Percentiles rank a stretch among this genome's conserved stretches.
Conservation (phyloP, 2,888 invertebrate species). For the Mythimna lalbum region DNA sequence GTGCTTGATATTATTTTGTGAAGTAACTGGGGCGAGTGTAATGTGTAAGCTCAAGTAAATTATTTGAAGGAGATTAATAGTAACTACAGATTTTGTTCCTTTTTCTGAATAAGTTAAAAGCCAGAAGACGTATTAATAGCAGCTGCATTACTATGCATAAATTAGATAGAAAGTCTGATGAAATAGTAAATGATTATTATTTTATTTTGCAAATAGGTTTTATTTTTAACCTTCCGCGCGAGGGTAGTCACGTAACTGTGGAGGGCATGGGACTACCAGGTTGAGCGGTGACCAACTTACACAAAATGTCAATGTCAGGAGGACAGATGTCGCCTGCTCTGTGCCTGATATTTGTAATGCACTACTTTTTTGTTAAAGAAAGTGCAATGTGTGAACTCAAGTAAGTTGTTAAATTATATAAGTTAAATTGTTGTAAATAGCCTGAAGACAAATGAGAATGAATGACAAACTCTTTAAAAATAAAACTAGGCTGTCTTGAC, state of each 20-base stretch:
- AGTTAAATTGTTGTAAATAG: neutral
- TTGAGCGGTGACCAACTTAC: constrained; percentile 31
- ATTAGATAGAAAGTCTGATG: constrained; percentile 8
- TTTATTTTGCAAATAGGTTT: no score
- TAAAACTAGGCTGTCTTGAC: no score
- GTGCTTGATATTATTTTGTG: neutral
- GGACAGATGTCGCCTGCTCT: constrained; percentile 17
- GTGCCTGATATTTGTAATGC: neutral
- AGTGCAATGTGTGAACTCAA: neutral
- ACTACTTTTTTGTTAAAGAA: no score
- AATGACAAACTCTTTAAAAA: no score
- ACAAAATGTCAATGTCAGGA: constrained; percentile 55
- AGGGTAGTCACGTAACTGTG: constrained; percentile 59
- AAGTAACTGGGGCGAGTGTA: neutral
- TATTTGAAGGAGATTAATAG: neutral
- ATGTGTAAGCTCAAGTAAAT: neutral
- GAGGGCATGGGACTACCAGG: constrained; percentile 42
- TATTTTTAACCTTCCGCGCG: constrained; percentile 55
- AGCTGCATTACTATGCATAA: neutral
- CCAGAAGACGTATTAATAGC: neutral
- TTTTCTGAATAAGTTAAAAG: neutral
- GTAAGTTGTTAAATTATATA: no score
- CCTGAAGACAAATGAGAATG: neutral
- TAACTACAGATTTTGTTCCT: neutral
- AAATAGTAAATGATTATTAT: neutral